phyloP scores from a whole-genome alignment of 2,113 vertebrate species.

The Dendrocopos noguchii region DNA sequence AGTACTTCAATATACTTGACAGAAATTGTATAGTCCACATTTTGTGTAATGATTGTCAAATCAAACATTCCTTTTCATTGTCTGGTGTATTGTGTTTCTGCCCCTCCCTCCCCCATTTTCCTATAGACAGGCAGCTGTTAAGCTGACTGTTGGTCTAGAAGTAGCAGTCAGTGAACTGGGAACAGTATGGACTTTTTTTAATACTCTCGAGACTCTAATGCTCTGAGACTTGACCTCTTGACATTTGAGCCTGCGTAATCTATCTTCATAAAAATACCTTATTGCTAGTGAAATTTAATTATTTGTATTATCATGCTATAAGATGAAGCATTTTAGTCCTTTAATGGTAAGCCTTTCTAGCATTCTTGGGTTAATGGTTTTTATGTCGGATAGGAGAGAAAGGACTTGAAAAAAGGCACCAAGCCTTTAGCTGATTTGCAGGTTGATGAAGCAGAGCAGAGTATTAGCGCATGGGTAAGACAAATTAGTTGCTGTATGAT shows the following conservation, averaged over 20 bases:
- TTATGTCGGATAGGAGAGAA: neutral
- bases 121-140: neutral
- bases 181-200: neutral
- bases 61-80: neutral
- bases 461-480: constrained; percentile 8
- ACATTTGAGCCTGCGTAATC: neutral
- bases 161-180: neutral
- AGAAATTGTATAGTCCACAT: neutral
- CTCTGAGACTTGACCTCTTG: neutral
- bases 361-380: neutral
- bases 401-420: neutral
- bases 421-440: constrained; percentile 6
- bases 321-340: neutral
- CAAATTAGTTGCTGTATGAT: constrained; percentile 26
- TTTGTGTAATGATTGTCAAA: constrained; percentile 3
- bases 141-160: neutral
- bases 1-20: neutral
- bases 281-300: neutral
- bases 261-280: constrained; percentile 11
- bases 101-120: neutral
- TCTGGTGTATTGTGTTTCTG: neutral
- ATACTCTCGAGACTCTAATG: neutral
- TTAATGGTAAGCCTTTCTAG: neutral
- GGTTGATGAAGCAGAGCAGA: neutral
- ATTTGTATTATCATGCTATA: neutral